Evolutionary conservation across 1,140 invertebrate species (phyloP), one percentile per base, ranked within the genome.

Genomic region (Dreissena polymorpha): DNA sequence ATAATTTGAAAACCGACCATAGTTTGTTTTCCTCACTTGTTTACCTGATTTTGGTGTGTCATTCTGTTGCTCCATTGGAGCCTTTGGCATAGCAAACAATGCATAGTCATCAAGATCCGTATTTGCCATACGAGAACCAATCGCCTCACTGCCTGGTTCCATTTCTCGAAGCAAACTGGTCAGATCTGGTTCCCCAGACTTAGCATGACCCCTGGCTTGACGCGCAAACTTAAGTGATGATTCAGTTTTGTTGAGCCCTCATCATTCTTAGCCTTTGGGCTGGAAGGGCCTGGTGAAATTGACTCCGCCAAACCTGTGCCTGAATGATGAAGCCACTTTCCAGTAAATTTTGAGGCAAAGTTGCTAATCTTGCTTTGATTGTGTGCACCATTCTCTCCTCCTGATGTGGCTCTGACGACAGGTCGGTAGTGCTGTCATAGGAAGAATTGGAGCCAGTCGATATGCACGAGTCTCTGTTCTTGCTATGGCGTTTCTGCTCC

Each of bases 81-180:
- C 27, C 60, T 55, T 55, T 25, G 81, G 72, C 21, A 83, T 25
- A 0, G 81, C 74, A 27, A 83, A 76, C 0, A 65, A 69, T n/a
- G 81, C 81, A 76, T 83, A 83, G 51, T 83, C 81, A 83, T 83
- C 81, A 0, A 83, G 50, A 39, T 83, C 81, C 7, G 81, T 69
- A 49, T 83, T 83, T 10, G 81, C 81, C 81, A 83, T 83, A 25
- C 81, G 50, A 6, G 81, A 83, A n/a, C 81, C 81, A 50, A 83
- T 83, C 12, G 73, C 81, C 55, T 71, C 53, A 70, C 81, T 76
- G 6, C 81, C 81, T 16, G 73, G 81, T 50, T 83, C 81, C 51
- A 69, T 53, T 27, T 83, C 81, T 25, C 67, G 27, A n/a, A 83
- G 64, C 0, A 83, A 67, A 7, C 51, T 53, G 53, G 81, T 51